Evolutionary conservation across 1,140 invertebrate species (phyloP).

Genomic region (Helicorthomorpha holstii): DNA sequence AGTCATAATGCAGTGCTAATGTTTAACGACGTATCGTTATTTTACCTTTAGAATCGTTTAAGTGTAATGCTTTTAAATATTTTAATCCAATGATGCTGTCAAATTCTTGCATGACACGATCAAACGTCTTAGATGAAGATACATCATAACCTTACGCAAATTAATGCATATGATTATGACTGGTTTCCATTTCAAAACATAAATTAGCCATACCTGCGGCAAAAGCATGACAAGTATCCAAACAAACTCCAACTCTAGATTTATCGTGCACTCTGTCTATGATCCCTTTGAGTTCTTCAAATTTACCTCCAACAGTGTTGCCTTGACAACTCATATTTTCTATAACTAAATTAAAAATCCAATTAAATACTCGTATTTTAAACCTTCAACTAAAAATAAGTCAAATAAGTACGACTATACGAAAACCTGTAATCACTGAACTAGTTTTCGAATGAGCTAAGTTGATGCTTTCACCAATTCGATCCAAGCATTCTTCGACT

Average conservation of each 20-base stretch:
- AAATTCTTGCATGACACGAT: slow-evolving; percentile 29
- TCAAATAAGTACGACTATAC: too few relatives aligned
- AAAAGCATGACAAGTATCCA: slow-evolving; percentile 38
- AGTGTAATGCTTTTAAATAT: slow-evolving; percentile 32
- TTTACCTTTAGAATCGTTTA: slow-evolving; percentile 36
- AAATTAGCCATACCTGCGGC: slow-evolving; percentile 27
- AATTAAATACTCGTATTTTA: too few relatives aligned
- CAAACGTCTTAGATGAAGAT: slow-evolving; percentile 23
- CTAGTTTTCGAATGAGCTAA: slow-evolving; percentile 25
- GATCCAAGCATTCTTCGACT: slow-evolving; percentile 25
- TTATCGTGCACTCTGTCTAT: slow-evolving; percentile 31
- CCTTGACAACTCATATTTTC: slow-evolving; percentile 33
- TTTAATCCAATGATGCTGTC: slow-evolving; percentile 29
- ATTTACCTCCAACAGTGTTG: slow-evolving; percentile 30
- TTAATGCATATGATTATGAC: neutral
- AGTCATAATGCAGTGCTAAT: too few relatives aligned
- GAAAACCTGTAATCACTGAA: slow-evolving; percentile 17
- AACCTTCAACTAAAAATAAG: too few relatives aligned
- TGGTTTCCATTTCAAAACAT: neutral
- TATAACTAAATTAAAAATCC: slow-evolving; percentile 18
- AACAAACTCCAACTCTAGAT: slow-evolving; percentile 31
- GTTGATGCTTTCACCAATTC: slow-evolving; percentile 32
- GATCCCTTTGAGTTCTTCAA: slow-evolving; percentile 30
- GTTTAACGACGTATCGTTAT: neutral
- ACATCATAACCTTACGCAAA: slow-evolving; percentile 29